phyloP scores from a whole-genome alignment of 2,888 invertebrate species.

The Pterostichus madidus region DNA sequence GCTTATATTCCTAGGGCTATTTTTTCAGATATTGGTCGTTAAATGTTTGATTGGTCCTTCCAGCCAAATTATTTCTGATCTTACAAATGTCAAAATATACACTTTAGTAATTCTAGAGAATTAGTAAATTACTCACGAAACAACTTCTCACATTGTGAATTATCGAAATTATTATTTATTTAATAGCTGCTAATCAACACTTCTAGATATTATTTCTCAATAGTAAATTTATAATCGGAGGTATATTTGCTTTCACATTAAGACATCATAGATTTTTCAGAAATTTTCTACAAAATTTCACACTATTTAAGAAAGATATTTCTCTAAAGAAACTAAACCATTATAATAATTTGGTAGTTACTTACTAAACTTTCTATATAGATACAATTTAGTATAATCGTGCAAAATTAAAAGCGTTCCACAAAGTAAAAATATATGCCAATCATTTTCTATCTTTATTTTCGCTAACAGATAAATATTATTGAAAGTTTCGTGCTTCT shows the following conservation, averaged over 20 bases:
- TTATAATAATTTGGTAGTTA: constrained; percentile 11
- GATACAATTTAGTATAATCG: background rate
- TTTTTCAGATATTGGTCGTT: constrained; percentile 20
- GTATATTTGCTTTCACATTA: constrained; percentile 37
- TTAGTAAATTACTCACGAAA: constrained; percentile 43
- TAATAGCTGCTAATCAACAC: constrained; percentile 35
- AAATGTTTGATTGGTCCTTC: constrained; percentile 30
- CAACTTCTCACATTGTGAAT: background rate
- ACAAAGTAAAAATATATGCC: background rate
- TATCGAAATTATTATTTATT: constrained; percentile 26
- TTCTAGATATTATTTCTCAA: constrained; percentile 7
- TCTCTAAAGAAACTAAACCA: constrained; percentile 6
- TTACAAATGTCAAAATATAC: constrained; percentile 24
- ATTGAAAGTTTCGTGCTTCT: no score
- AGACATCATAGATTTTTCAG: background rate
- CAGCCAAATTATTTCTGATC: constrained; percentile 29
- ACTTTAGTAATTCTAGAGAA: constrained; percentile 13
- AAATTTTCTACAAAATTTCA: constrained; percentile 7
- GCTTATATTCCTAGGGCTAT: constrained; percentile 11
- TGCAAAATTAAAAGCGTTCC: background rate
- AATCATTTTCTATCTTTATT: no score
- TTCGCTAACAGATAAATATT: no score
- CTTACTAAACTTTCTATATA: constrained; percentile 8
- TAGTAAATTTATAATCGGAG: constrained; percentile 2
- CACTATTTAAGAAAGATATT: background rate